Evolutionary conservation across 1,140 invertebrate genomes (phyloP), one percentile per base, ranked within the genome.

Genomic region (Berghia stephanieae): DNA sequence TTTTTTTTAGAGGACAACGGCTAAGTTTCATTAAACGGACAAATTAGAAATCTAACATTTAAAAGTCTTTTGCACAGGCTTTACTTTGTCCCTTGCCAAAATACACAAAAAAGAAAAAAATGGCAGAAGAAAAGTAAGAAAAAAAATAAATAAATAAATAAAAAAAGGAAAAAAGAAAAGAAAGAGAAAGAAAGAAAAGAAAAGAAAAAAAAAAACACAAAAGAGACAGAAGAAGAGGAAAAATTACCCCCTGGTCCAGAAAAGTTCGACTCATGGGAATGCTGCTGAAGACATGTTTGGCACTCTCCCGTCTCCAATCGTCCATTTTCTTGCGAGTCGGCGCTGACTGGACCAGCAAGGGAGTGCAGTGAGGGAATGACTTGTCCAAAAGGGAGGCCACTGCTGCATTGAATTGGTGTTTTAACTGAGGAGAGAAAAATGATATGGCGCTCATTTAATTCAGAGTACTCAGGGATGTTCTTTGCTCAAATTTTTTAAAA

Each of bases 221-320:
- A 52, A 40, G 38, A 8, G 18, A 4, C 34, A 8, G 6, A 21
- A 34, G 3, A 34, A 21, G 3, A 8, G n/a, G 24, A 2, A 42
- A 31, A 44, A 27, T 67, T 31, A 80, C 78, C 63, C 77, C 73
- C 36, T 81, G 68, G 60, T 82, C 75, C 1, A 84, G 49, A 76
- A 85, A 88, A 0, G 85, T 83, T 71, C 83, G 83, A 4, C 83
- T 83, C 38, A 88, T 73, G 16, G 84, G 83, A 24, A 88, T 80
- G 46, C 83, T 84, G 77, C 85, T 86, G 44, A 85, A 57, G n/a
- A 86, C 85, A 77, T 84, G 81, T 46, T 77, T 77, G 0, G 83
- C 83, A 79, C 84, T 80, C 27, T 82, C 63, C 18, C 71, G 70
- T 66, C 78, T 82, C 87, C 87, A 89, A 10, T 57, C 57, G 2